phyloP scores from a whole-genome alignment of 2,888 invertebrate species.

The Diadegma fenestrale region DNA sequence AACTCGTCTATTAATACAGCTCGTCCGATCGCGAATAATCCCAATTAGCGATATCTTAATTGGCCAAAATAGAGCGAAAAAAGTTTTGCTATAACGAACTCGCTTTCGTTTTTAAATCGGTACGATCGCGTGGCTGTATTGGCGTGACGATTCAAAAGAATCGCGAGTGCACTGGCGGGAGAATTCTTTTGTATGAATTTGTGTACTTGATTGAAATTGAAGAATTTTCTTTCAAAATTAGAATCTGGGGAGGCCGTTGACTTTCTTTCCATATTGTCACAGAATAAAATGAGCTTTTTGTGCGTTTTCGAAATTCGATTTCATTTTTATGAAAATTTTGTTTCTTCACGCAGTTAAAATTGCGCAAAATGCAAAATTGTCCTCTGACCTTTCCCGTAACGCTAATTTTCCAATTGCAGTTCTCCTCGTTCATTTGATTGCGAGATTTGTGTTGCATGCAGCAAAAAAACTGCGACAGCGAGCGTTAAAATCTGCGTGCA shows the following conservation, averaged over 20 bases:
- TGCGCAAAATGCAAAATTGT: too few relatives aligned
- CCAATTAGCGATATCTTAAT: conserved; percentile 12
- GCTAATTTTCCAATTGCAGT: too few relatives aligned
- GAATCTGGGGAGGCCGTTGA: too few relatives aligned
- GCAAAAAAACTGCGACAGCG: neutral
- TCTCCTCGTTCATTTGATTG: neutral
- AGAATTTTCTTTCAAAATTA: too few relatives aligned
- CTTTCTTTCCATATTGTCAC: too few relatives aligned
- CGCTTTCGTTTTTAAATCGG: neutral
- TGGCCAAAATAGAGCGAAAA: conserved; percentile 4
- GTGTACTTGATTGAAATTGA: neutral
- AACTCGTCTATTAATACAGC: neutral
- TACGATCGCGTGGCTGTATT: neutral
- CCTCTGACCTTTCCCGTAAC: too few relatives aligned
- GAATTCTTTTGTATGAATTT: conserved; percentile 1
- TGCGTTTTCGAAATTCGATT: too few relatives aligned
- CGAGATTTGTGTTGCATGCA: neutral
- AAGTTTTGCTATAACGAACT: neutral
- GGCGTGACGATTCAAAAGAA: conserved; percentile 20
- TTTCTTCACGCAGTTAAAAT: too few relatives aligned
- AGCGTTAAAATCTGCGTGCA: neutral
- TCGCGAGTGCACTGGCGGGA: neutral
- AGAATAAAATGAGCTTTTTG: too few relatives aligned
- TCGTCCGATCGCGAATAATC: neutral
- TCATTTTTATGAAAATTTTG: too few relatives aligned